Percentiles rank a stretch among this genome's conserved stretches.
Conservation (phyloP, 2,797 vertebrate species). For the Novumbra hubbsi region DNA sequence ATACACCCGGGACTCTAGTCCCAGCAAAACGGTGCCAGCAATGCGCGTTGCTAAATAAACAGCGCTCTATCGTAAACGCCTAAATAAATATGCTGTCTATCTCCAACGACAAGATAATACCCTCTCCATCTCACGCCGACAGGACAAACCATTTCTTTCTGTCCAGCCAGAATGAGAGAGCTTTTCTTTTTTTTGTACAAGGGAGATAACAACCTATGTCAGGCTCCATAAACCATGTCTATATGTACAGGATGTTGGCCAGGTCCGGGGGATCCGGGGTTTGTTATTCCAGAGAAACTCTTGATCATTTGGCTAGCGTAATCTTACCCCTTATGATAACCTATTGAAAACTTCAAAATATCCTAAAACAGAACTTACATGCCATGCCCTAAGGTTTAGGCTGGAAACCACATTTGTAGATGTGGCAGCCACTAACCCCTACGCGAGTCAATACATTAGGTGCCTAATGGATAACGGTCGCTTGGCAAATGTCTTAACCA, state of each 20-base stretch:
- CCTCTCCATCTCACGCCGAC: slow-evolving; percentile 36
- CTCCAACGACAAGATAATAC: slow-evolving; percentile 62
- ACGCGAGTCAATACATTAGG: neutral
- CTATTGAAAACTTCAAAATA: neutral
- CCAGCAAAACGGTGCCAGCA: slow-evolving; percentile 27
- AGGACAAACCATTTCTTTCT: slow-evolving; percentile 35
- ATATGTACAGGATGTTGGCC: neutral
- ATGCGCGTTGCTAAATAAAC: slow-evolving; percentile 21
- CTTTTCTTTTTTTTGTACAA: slow-evolving; percentile 29
- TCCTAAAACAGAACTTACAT: neutral
- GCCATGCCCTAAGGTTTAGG: neutral
- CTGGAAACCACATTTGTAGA: neutral
- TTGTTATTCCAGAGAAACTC: neutral
- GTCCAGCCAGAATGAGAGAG: slow-evolving; percentile 37
- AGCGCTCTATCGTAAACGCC: slow-evolving; percentile 43
- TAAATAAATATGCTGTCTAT: slow-evolving; percentile 61
- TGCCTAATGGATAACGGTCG: neutral
- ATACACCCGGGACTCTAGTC: neutral
- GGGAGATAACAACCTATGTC: slow-evolving; percentile 49
- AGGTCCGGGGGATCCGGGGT: neutral
- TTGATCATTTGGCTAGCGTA: neutral
- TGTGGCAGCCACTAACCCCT: neutral
- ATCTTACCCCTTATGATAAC: neutral
- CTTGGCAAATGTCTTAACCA: neutral
- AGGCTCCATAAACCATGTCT: slow-evolving; percentile 37